These are phyloP conservation scores for Gymnocypris eckloni DNA, from an alignment of 2,797 vertebrate species.

Conservation along the genomic window DNA sequence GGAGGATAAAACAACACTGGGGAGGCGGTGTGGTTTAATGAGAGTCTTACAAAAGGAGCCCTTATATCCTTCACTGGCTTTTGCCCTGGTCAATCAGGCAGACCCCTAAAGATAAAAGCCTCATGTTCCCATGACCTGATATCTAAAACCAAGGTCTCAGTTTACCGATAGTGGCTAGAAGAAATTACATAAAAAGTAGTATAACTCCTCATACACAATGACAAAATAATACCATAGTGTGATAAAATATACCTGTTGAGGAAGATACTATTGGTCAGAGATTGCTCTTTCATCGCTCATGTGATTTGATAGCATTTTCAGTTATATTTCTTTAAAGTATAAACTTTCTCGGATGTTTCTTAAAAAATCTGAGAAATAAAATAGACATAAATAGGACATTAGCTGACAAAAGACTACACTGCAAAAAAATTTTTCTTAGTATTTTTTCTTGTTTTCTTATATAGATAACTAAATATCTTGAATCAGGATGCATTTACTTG, in stretches of 20 bases:
- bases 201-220: background rate
- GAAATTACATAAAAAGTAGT: background rate
- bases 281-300: background rate
- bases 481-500: too few species aligned
- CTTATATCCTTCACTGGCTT: constrained; percentile 40
- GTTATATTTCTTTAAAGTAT: background rate
- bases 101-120: constrained; percentile 27
- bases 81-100: constrained; percentile 23
- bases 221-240: background rate
- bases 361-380: background rate
- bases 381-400: too few species aligned
- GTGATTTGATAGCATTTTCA: background rate
- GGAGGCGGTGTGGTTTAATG: constrained; percentile 53
- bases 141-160: constrained; percentile 1
- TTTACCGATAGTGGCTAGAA: background rate
- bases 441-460: too few species aligned
- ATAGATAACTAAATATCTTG: too few species aligned
- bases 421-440: too few species aligned
- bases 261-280: background rate
- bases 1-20: constrained; percentile 34
- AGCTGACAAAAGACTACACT: too few species aligned
- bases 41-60: constrained; percentile 44
- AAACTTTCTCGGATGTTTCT: background rate
- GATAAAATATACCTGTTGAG: background rate
- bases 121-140: constrained; percentile 26